Conservation (phyloP, 2,797 vertebrate species). For the Onychomys torridus region DNA sequence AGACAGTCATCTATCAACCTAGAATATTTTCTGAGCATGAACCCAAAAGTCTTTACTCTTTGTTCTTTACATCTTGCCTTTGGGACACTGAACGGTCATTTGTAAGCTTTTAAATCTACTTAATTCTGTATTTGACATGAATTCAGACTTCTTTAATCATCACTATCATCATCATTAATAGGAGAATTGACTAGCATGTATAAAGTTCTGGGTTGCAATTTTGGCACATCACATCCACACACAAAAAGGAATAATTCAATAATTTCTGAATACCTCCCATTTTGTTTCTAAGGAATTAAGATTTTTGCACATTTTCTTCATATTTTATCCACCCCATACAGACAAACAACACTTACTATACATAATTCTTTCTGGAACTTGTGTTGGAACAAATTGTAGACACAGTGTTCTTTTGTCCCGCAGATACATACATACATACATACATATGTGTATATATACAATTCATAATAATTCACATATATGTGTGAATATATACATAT, state of each 20-base stretch:
- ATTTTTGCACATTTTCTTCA: conserved; percentile 44
- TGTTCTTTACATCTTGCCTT: neutral
- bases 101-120: conserved; percentile 16
- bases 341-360: neutral
- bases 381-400: neutral
- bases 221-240: neutral
- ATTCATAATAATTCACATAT: too few relatives aligned
- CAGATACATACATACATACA: neutral
- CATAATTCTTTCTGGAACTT: neutral
- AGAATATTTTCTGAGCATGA: neutral
- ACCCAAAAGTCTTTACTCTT: neutral
- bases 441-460: too few relatives aligned
- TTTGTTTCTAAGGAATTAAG: neutral
- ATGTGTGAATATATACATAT: too few relatives aligned
- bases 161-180: neutral
- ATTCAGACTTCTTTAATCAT: conserved; percentile 11
- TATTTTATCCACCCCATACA: neutral
- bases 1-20: neutral
- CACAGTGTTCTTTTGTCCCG: neutral
- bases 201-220: neutral
- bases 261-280: conserved; percentile 21
- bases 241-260: neutral
- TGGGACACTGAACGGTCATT: neutral
- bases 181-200: neutral
- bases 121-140: conserved; percentile 24